A percentile compares a stretch with the other conserved stretches of the same genome.
phyloP scores from a whole-genome alignment of 2,113 vertebrate species.

The Sapajus apella region DNA sequence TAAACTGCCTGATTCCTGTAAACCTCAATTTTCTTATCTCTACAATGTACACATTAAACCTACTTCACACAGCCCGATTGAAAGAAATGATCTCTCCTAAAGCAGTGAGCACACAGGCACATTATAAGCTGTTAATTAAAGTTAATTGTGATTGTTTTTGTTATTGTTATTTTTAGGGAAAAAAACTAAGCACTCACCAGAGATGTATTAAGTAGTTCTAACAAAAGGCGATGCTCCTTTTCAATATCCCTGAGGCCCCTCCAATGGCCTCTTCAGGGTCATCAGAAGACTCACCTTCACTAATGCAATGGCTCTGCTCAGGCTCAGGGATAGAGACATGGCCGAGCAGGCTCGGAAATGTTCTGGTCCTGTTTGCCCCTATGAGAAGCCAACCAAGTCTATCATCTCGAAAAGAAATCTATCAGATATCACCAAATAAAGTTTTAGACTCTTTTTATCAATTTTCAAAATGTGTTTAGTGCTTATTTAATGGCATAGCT shows the following conservation, averaged over 20 bases:
- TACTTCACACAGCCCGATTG: not conserved
- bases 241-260: not conserved
- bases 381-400: not conserved
- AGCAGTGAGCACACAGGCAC: not conserved
- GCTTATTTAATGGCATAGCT: conserved; percentile 40
- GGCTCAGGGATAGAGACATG: not conserved
- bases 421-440: not conserved
- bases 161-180: not conserved
- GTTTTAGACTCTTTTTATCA: not conserved
- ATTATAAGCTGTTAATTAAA: not conserved
- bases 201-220: not conserved
- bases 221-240: not conserved
- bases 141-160: not conserved
- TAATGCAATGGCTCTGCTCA: not conserved
- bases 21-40: not conserved
- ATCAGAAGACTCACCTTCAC: not conserved
- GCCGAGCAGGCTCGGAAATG: not conserved
- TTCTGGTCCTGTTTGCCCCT: not conserved
- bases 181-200: not conserved
- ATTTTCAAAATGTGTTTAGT: conserved; percentile 23
- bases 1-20: not conserved
- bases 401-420: not conserved
- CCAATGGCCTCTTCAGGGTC: not conserved
- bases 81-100: not conserved
- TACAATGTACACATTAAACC: not conserved